phyloP scores from a whole-genome alignment of 2,888 invertebrate genomes.

The Calameuta filiformis region DNA sequence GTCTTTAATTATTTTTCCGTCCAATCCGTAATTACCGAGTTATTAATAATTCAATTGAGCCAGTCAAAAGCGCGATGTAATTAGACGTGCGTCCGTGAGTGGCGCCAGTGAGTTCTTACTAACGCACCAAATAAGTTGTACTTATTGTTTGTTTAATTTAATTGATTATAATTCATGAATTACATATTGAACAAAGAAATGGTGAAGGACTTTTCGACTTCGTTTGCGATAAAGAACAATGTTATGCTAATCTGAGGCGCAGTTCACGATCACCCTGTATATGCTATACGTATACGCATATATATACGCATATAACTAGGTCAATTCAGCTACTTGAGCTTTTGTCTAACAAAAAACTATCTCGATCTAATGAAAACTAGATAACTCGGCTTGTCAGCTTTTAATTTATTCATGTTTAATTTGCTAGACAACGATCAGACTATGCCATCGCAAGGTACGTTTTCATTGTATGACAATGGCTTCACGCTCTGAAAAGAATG shows the following conservation, averaged over 20 bases:
- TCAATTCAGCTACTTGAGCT: conserved; percentile 39
- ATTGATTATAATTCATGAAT: not conserved
- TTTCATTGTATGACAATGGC: conserved; percentile 34
- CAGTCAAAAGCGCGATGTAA: no score
- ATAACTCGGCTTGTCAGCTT: conserved; percentile 17
- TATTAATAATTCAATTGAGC: no score
- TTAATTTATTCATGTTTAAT: conserved; percentile 27
- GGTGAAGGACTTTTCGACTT: not conserved
- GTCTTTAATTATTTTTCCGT: not conserved
- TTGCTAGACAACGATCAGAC: conserved; percentile 41
- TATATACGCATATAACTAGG: conserved; percentile 31
- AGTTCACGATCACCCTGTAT: not conserved
- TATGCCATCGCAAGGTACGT: conserved; percentile 33
- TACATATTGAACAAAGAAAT: not conserved
- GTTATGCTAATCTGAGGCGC: not conserved
- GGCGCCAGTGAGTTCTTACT: not conserved
- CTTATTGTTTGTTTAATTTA: not conserved
- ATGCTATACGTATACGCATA: conserved; percentile 18
- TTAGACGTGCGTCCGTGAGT: no score
- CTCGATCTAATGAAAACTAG: conserved; percentile 25
- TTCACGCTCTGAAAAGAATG: conserved; percentile 38
- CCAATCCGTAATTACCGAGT: no score
- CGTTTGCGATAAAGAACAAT: not conserved
- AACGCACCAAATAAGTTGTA: not conserved
- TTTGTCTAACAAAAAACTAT: conserved; percentile 32